Percentiles rank a stretch among this genome's conserved stretches.
Conservation (phyloP, 1,140 invertebrate species). For the Scylla paramamosain region DNA sequence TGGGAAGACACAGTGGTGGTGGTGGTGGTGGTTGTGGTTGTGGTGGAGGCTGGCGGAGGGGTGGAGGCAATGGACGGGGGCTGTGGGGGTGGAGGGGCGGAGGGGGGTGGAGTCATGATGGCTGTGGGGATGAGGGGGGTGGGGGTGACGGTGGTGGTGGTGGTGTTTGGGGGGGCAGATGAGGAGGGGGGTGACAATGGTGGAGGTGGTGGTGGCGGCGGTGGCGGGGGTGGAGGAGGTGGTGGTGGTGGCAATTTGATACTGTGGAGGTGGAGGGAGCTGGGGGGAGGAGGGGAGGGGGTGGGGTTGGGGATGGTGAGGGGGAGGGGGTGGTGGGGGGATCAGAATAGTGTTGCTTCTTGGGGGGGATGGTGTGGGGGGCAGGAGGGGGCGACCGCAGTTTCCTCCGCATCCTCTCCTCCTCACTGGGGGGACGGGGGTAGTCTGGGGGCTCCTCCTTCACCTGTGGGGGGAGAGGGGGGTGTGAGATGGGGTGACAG, state of each 20-base stretch:
- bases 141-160: constrained; percentile 29
- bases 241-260: background rate
- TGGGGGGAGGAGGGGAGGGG: constrained; percentile 13
- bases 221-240: constrained; percentile 22
- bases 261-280: background rate
- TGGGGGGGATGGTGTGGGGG: constrained; percentile 62
- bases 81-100: background rate
- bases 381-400: constrained; percentile 70
- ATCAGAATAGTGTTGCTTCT: constrained; percentile 69
- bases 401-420: constrained; percentile 69
- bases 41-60: background rate
- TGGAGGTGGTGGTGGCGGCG: background rate
- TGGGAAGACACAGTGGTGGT: too few relatives aligned
- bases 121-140: background rate
- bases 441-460: constrained; percentile 73
- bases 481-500: too few relatives aligned
- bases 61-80: background rate
- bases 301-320: constrained; percentile 37
- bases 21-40: background rate
- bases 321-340: constrained; percentile 5
- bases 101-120: background rate
- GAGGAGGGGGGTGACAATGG: background rate
- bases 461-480: constrained; percentile 42
- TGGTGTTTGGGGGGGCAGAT: background rate
- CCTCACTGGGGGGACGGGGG: constrained; percentile 34